Conservation (phyloP, 2,797 vertebrate genomes). For the Leucoraja ocellata region DNA sequence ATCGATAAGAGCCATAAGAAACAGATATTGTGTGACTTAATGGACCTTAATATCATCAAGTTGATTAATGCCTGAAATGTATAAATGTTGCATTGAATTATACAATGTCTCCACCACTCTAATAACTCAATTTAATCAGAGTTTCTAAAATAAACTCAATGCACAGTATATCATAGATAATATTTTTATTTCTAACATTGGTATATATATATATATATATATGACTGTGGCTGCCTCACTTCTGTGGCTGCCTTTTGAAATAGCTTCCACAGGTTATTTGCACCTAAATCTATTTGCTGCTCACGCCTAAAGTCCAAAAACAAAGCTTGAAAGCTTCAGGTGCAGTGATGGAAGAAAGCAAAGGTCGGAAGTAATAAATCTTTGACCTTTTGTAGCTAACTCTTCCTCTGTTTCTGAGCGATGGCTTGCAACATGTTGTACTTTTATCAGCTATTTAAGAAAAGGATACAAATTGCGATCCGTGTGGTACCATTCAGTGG, state of each 20-base stretch:
- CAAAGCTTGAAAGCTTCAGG: constrained; percentile 18
- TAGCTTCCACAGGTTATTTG: not conserved
- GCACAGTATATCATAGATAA: no score
- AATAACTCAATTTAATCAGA: not conserved
- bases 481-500: not conserved
- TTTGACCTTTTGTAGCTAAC: not conserved
- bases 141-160: not conserved
- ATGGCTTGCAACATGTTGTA: not conserved
- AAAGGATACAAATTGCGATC: not conserved
- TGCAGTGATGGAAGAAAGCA: not conserved
- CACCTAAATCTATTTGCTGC: not conserved
- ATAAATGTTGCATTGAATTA: not conserved
- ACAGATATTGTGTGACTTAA: no score
- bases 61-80: not conserved
- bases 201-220: not conserved
- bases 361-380: not conserved
- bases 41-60: not conserved
- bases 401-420: constrained; percentile 13
- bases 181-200: not conserved
- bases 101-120: not conserved
- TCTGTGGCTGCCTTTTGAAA: not conserved
- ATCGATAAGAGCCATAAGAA: not conserved
- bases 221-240: not conserved
- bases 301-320: not conserved
- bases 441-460: constrained; percentile 36